Base-by-base conservation (phyloP, 2,888 invertebrate genomes). In the Byasa hedistus region DNA sequence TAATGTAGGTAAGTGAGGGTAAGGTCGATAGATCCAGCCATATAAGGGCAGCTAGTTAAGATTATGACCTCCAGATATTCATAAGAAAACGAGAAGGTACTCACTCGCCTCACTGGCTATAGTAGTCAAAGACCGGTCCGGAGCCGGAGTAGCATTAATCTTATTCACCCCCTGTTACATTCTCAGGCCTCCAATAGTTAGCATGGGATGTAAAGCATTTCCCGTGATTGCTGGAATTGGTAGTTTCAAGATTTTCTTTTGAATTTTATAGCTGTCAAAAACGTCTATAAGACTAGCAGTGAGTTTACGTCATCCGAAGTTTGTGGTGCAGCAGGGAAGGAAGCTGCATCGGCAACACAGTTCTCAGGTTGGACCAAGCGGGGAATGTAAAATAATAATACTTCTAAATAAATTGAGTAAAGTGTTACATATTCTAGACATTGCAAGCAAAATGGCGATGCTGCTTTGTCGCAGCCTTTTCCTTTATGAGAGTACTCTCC, bases 401-500 rank as follows among this genome's bases (percentile, higher is more conserved):
- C 4, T 27, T 27, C n/a, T 19, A 8, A 48, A 48, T n/a, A 48
- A 48, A 57, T 57, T 32, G 32, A 21, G 19, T 36, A 27, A 57
- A 32, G 22, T 48, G 48, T 48, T 27, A 44, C 27, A 48, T 64
- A 54, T 59, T 57, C 36, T 61, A 66, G 61, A 39, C 27, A 21
- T 32, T 57, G 55, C n/a, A 32, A 51, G 56, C 19, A 44, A 32
- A 61, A 63, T 57, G 57, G 24, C 61, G 54, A 57, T 58, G 55
- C 44, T 58, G 58, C 54, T 58, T 27, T 61, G 62, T 44, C 55
- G 54, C 54, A 57, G 55, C 58, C 39, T 67, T 61, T 63, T 63
- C 59, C 59, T 66, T 63, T 63, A 67, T 23, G 39, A 63, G 54
- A 59, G 58, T 63, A 63, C 59, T 56, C 59, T 59, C 66, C 63